phyloP scores from a whole-genome alignment of 2,797 vertebrate species.

The Gymnoscopelus microlampas region DNA sequence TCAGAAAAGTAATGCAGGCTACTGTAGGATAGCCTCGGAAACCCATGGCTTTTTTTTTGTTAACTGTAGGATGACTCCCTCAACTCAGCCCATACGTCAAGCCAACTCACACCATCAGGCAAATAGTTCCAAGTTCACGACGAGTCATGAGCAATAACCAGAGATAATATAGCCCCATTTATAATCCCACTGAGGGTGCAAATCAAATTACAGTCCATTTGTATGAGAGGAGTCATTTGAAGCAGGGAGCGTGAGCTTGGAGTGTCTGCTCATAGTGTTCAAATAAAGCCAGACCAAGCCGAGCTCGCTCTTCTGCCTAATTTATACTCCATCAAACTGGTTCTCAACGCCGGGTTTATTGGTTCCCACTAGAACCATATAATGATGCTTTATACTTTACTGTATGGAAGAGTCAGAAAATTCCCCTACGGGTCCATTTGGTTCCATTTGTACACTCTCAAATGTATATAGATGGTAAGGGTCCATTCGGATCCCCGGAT shows the following conservation, averaged over 20 bases:
- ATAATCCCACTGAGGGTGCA: constrained; percentile 51
- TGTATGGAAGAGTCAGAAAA: too few species aligned
- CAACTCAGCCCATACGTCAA: constrained; percentile 14
- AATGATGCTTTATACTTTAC: too few species aligned
- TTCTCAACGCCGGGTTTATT: too few species aligned
- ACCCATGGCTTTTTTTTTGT: too few species aligned
- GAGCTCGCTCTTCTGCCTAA: constrained; percentile 8
- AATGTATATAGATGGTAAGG: too few species aligned
- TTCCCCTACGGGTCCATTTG: too few species aligned
- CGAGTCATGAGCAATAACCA: constrained; percentile 31
- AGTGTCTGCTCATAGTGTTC: constrained; percentile 37
- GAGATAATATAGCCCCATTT: constrained; percentile 54
- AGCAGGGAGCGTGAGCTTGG: constrained; percentile 39
- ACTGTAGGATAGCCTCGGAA: constrained; percentile 5
- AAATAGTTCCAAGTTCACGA: not conserved
- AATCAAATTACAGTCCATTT: constrained; percentile 62
- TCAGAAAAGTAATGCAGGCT: constrained; percentile 10
- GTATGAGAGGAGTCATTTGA: constrained; percentile 57
- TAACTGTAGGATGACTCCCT: constrained; percentile 8
- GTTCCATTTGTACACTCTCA: too few species aligned
- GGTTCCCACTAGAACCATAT: too few species aligned
- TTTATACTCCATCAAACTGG: too few species aligned
- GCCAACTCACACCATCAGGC: constrained; percentile 33
- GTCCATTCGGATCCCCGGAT: too few species aligned
- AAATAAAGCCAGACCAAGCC: constrained; percentile 26